These are phyloP conservation scores for Diadumene lineata DNA, from an alignment of 92 coral and sea anemone species.

Conservation along the genomic window DNA sequence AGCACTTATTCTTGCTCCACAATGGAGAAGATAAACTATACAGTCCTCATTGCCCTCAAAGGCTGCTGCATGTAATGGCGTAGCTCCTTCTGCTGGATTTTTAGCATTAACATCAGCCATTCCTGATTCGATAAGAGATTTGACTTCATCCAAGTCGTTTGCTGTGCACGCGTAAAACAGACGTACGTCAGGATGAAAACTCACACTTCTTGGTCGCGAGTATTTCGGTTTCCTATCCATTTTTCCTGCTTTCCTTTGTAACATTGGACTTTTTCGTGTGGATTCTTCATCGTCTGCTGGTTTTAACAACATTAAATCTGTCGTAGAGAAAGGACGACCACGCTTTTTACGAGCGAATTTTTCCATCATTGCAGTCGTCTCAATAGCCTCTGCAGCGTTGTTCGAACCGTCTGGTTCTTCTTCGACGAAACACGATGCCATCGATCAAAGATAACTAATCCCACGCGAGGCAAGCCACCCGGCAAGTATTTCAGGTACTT, in stretches of 20 bases:
- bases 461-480: too few relatives aligned
- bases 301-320: conserved; percentile 30
- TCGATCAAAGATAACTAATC: background rate
- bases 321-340: conserved; percentile 29
- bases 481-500: too few relatives aligned
- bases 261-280: conserved; percentile 1
- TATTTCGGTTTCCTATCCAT: conserved; percentile 38
- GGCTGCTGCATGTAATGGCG: conserved; percentile 79
- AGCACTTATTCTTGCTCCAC: conserved; percentile 65
- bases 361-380: conserved; percentile 1
- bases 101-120: conserved; percentile 83
- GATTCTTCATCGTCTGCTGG: conserved; percentile 30
- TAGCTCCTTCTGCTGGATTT: conserved; percentile 86
- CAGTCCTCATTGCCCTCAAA: conserved; percentile 78
- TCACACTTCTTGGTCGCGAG: conserved; percentile 81
- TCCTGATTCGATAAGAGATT: conserved; percentile 65
- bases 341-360: conserved; percentile 22
- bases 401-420: background rate
- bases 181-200: conserved; percentile 81
- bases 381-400: background rate
- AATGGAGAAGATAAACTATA: conserved; percentile 48
- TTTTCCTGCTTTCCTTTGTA: conserved; percentile 3
- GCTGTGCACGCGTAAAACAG: conserved; percentile 82
- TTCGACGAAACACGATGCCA: conserved; percentile 12
- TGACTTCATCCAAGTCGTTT: conserved; percentile 71